Base-by-base conservation (phyloP, 2,113 vertebrate genomes). In the Seriola rivoliana region DNA sequence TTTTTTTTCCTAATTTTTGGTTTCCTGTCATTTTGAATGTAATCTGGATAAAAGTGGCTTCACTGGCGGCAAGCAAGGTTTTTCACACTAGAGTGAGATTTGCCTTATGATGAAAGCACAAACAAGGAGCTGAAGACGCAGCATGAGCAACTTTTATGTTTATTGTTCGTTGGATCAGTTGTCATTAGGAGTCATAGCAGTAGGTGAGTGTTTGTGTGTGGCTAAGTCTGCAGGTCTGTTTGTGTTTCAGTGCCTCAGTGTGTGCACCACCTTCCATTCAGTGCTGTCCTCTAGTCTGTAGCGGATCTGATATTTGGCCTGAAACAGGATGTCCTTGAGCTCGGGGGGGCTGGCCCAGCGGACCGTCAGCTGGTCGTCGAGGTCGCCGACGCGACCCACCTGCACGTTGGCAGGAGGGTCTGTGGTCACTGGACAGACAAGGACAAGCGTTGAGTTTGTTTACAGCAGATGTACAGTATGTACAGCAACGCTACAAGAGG, bases 301-400 rank as follows among this genome's bases (percentile, higher is more conserved):
- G 88, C 97, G 97, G 81, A 99, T 98, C 95, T 99, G 98, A 90
- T 99, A 99, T 91, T 98, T 98, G 94, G 97, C 97, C 93, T 98
- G 97, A 90, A 99, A 99, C 54, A 99, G 96, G 90, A 98, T 96
- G 90, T 99, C 98, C 90, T 97, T 98, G 67, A 98, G 96, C 3
- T 97, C 97, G 0, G 96, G 97, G 0, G 97, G 96, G 0, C 96
- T 97, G 73, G 96, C 95, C 98, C 98, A 99, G 78, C 95, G 96
- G 21, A 98, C 97, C 0, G 96, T 98, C 84, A 99, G 96, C 94
- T 99, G 97, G 91, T 99, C 98, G 81, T 98, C 97, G 50, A 99
- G 95, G 84, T 97, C 96, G 0, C 98, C 97, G 0, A 99, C 96
- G 0, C 97, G 95, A 90, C 95, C 98, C 93, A 99, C 97, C 6